Conservation (phyloP, 2,797 vertebrate species). For the Babyrousa celebensis region DNA sequence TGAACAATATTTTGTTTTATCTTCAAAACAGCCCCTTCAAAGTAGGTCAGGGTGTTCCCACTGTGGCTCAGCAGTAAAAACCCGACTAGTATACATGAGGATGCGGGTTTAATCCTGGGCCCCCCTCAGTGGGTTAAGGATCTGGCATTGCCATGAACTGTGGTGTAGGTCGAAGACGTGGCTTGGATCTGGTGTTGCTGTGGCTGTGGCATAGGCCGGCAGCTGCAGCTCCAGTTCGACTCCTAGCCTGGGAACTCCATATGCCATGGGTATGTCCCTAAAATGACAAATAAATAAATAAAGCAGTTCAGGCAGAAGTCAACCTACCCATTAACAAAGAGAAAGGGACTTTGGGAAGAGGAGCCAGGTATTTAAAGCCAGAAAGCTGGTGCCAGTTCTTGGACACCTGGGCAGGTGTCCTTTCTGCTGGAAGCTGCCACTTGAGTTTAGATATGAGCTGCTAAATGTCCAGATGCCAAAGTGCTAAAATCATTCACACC, state of each 20-base stretch:
- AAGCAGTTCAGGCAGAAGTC: background rate
- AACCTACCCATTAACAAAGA: background rate
- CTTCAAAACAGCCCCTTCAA: background rate
- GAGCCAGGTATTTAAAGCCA: background rate
- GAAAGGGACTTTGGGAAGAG: background rate
- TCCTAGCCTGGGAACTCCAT: no score
- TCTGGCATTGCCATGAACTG: no score
- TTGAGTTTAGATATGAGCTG: background rate
- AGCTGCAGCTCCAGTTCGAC: no score
- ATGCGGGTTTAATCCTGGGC: no score
- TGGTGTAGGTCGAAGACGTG: no score
- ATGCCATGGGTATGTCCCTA: no score
- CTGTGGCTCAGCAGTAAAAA: no score
- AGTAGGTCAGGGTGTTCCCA: background rate
- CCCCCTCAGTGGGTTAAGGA: no score
- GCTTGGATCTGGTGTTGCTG: no score
- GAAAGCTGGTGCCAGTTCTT: background rate
- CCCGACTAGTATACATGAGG: no score
- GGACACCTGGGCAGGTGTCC: background rate
- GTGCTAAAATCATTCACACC: background rate
- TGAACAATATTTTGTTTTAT: constrained; percentile 11
- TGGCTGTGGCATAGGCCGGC: no score
- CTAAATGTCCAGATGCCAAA: background rate
- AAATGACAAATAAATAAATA: background rate
- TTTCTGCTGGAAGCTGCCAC: background rate